phyloP scores from a whole-genome alignment of 2,797 vertebrate species.

The Eidolon dupreanum region DNA sequence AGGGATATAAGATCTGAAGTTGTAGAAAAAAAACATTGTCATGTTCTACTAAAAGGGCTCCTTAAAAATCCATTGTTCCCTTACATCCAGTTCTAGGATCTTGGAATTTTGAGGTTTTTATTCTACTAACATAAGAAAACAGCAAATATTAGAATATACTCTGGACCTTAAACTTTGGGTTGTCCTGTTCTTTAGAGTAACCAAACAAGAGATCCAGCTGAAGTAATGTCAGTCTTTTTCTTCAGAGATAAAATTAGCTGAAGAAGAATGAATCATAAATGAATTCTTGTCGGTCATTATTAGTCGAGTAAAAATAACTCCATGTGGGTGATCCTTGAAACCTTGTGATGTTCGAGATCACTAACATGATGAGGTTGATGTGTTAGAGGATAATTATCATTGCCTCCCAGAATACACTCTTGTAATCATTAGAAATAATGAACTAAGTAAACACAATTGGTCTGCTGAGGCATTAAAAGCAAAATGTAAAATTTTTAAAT shows the following conservation, averaged over 20 bases:
- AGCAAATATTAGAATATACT: not conserved
- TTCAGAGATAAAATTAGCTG: not conserved
- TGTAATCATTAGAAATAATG: not conserved
- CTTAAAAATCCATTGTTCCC: not conserved
- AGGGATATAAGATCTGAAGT: not conserved
- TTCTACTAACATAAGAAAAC: not conserved
- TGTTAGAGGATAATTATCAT: not conserved
- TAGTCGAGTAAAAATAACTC: not conserved
- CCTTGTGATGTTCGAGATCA: not conserved
- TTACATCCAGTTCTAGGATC: not conserved
- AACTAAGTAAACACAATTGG: not conserved
- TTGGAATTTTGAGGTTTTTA: not conserved
- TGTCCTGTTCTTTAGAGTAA: not conserved
- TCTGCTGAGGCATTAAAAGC: not conserved
- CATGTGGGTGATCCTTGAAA: not conserved
- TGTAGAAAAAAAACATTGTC: not conserved
- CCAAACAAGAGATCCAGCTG: not conserved
- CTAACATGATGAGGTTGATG: not conserved
- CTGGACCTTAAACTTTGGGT: not conserved
- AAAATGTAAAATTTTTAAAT: not conserved
- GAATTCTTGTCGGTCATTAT: not conserved
- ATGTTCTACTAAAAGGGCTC: not conserved
- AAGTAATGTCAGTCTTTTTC: not conserved
- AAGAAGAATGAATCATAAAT: not conserved
- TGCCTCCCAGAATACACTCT: not conserved